phyloP scores from a whole-genome alignment of 2,797 vertebrate species.

The Myotis vivesi region DNA sequence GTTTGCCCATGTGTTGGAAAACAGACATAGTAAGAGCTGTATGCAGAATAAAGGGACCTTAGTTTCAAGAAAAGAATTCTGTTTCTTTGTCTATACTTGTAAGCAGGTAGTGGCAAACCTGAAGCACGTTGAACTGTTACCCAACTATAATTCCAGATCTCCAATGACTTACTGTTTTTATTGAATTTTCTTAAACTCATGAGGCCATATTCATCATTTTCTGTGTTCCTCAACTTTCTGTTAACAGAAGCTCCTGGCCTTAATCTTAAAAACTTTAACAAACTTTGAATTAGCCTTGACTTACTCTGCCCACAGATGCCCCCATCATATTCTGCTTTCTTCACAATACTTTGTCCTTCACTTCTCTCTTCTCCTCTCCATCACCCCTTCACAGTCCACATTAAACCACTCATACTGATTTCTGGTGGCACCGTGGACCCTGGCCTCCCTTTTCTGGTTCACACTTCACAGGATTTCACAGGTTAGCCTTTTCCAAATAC shows the following conservation, averaged over 20 bases:
- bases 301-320: neutral
- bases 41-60: neutral
- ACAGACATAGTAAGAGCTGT: neutral
- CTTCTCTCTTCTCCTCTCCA: neutral
- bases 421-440: neutral
- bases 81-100: neutral
- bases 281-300: neutral
- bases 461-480: neutral
- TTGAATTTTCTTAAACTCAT: neutral
- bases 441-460: neutral
- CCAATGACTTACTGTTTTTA: neutral
- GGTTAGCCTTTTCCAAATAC: neutral
- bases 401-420: neutral
- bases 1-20: neutral
- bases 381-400: accelerated
- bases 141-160: neutral
- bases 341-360: neutral
- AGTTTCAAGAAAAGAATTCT: neutral
- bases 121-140: neutral
- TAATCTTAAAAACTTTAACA: neutral
- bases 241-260: neutral
- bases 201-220: neutral
- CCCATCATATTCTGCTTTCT: neutral
- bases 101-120: neutral
- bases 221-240: neutral